Base-by-base conservation (phyloP, 37 sponge, comb jelly and placozoan genomes). In the Corticium candelabrum region DNA sequence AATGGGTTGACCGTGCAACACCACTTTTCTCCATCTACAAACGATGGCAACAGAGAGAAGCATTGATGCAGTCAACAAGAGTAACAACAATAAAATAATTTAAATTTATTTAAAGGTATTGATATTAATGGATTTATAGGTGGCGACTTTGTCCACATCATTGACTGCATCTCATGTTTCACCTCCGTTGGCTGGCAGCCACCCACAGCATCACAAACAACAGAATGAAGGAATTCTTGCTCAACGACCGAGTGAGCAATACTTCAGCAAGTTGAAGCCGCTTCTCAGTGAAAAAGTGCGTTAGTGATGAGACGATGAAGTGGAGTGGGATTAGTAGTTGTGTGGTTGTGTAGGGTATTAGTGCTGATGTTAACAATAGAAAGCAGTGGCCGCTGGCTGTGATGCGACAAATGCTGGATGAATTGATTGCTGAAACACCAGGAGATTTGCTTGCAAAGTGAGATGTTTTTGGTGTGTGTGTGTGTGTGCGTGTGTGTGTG, bases 21-120 rank as follows among this genome's bases (percentile, higher is more conserved):
- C 95, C 99, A 5, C 84, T 97, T 38, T 97, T 94, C 87, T 89
- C 92, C 15, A 87, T 96, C 77, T 96, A 96, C 87, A 96, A 97
- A 78, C 41, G 99, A 2, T 97, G 99, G 95, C 96, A 96, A 50
- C 96, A 96, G 82, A 81, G 96, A 75, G 96, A 96, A 50, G 85
- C 89, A 1, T 78, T 82, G 72, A 89, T 88, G 37, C 11, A 50
- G 62, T 50, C 62, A 21, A 27, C 62, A 50, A 50, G n/a, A n/a
- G n/a, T n/a, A n/a, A n/a, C n/a, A n/a, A n/a, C n/a, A n/a, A n/a
- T n/a, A n/a, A n/a, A n/a, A n/a, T n/a, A n/a, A n/a, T n/a, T n/a
- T n/a, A n/a, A n/a, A n/a, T n/a, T n/a, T n/a, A n/a, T n/a, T n/a
- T n/a, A n/a, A n/a, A n/a, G n/a, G n/a, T n/a, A n/a, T n/a, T n/a